Evolutionary conservation across 2,113 vertebrate species (phyloP), one percentile per base, ranked within the genome.

Genomic region (Danionella cerebrum): DNA sequence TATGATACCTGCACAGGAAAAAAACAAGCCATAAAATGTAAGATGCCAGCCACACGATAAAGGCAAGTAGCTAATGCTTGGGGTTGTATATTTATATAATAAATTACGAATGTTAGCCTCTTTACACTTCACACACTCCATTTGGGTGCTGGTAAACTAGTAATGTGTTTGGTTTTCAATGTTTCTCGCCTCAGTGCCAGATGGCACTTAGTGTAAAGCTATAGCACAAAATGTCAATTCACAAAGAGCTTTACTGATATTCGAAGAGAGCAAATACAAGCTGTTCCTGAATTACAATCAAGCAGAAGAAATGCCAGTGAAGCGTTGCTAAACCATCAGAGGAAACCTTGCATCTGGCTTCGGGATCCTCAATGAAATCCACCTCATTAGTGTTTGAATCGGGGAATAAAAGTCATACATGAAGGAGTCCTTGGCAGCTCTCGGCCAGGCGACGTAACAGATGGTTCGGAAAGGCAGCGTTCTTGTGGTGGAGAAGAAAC

Each of bases 391-490:
- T 53, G 27, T 31, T 14, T 12, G 50, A 53, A 6, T 18, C 18
- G 50, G 25, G 12, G 16, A 36, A 36, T 22, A 7, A 13, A 55
- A 21, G 3, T 39, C 90, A 85, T 87, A 92, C 91, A 79, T 91
- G 77, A 93, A 90, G 36, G 87, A 87, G 65, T 91, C 89, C 24
- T 88, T 85, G 1, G 71, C 21, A 44, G 84, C 82, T 76, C 87
- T 84, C 36, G 92, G 92, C 92, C 92, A 94, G 7, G 85, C 86
- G 70, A 94, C 88, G 14, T 89, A 91, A 81, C 92, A 94, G 45
- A 94, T 74, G 11, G 88, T 91, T 65, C 92, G 87, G 8, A 82
- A 80, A 2, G 90, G 91, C 78, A 89, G 81, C 62, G 84, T 87
- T 78, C 84, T 88, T 52, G 83, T 91, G 81, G 84, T 89, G 35